Evolutionary conservation across 2,797 vertebrate species (phyloP), one percentile per base, ranked within the genome.

Genomic region (Clamator glandarius): DNA sequence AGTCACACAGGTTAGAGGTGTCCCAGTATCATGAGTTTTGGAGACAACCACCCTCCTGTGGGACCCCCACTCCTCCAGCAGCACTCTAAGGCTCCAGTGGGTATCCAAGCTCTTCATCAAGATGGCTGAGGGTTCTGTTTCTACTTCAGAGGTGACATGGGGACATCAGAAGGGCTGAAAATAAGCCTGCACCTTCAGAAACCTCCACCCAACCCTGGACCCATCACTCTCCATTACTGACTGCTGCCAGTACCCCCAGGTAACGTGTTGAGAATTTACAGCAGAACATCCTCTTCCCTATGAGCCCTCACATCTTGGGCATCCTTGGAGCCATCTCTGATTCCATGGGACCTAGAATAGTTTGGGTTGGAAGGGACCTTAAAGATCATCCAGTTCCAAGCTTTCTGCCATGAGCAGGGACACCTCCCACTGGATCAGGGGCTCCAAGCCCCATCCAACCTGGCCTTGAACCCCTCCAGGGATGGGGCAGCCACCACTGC

Each of bases 11-110:
- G 13, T 15, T 12, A 48, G 51, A 64, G 29, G 25, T 64, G 52
- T 15, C 24, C 21, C 51, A 5, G 26, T 0, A 1, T 4, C 0
- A 0, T 1, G 51, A 48, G 55, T 76, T 89, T 79, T 35, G 66
- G 73, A 25, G 58, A 67, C 6, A 35, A 59, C 29, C 42, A 6
- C 19, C 39, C 13, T 42, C 39, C 48, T 3, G 1, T 0, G 3
- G 55, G 55, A 72, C 50, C 39, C 14, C 10, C 6, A 9, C 13
- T 25, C 16, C 29, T 46, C 36, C 3, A 4, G 26, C 68, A 63
- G 11, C 0, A 3, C 77, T 29, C 21, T 11, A 29, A 5, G 3
- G 62, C 69, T 72, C 84, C 92, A 28, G 62, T 1, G 5, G 33
- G 7, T 35, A 36, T 72, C 69, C 10, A 24, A 87, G 11, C 19